Evolutionary conservation across 2,797 vertebrate genomes (phyloP).

Genomic region (Myotis daubentonii): DNA sequence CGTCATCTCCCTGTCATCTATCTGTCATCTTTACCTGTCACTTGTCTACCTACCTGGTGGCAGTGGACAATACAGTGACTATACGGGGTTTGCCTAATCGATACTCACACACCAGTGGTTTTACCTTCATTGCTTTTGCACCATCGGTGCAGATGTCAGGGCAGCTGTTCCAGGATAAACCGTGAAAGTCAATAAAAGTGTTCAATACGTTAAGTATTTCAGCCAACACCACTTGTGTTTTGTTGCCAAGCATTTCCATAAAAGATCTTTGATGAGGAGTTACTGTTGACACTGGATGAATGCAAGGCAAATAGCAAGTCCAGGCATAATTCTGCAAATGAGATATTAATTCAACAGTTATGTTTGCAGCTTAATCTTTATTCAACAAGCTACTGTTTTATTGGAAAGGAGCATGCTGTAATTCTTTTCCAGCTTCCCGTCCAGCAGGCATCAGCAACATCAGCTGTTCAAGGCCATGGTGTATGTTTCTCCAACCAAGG

Average conservation of each 20-base stretch:
- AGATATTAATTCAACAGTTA: neutral
- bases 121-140: neutral
- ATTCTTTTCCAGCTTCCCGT: neutral
- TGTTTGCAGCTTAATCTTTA: neutral
- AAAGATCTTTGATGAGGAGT: neutral
- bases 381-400: neutral
- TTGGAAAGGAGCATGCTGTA: neutral
- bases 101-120: neutral
- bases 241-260: neutral
- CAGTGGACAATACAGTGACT: neutral
- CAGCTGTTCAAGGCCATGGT: neutral
- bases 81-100: fast-evolving
- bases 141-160: neutral
- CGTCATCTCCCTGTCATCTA: fast-evolving
- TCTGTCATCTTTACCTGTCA: neutral
- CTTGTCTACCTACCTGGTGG: neutral
- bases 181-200: neutral
- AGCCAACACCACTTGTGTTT: neutral
- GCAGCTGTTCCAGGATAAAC: neutral
- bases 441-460: neutral
- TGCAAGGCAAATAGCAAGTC: neutral
- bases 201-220: neutral
- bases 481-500: neutral
- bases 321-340: neutral
- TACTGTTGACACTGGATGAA: neutral